Evolutionary conservation across 2,797 vertebrate genomes (phyloP).

Genomic region (Margarornis squamiger): DNA sequence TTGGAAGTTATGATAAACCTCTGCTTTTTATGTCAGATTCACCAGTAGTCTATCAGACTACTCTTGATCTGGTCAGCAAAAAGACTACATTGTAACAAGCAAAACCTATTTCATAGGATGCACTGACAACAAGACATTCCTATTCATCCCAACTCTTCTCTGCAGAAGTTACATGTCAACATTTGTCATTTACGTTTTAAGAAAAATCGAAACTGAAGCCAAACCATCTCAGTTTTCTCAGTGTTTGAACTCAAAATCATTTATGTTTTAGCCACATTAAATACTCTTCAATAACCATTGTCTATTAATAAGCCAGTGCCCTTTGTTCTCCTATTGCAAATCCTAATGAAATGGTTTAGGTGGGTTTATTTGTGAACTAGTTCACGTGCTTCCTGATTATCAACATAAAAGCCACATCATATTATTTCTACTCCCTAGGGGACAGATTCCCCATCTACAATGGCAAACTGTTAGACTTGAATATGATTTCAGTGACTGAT

Average conservation of each 20-base stretch:
- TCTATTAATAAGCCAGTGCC: neutral
- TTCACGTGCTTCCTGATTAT: neutral
- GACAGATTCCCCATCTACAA: neutral
- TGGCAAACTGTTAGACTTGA: neutral
- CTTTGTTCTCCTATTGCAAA: neutral
- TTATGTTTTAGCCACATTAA: neutral
- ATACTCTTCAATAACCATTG: neutral
- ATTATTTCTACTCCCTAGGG: neutral
- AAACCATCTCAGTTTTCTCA: neutral
- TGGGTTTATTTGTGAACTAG: neutral
- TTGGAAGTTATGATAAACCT: neutral
- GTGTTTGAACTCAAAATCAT: neutral
- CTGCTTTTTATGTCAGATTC: neutral
- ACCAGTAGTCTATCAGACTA: neutral
- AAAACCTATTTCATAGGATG: neutral
- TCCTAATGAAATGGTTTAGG: neutral
- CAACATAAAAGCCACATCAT: neutral
- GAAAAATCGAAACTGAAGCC: neutral
- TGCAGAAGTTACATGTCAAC: neutral
- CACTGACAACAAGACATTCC: neutral
- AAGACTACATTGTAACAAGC: neutral
- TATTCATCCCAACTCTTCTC: neutral
- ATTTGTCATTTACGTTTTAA: neutral
- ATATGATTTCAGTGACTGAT: neutral
- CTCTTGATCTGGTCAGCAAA: neutral